These are phyloP conservation scores for Carcina quercana DNA, from an alignment of 2,888 invertebrate species.

Conservation along the genomic window DNA sequence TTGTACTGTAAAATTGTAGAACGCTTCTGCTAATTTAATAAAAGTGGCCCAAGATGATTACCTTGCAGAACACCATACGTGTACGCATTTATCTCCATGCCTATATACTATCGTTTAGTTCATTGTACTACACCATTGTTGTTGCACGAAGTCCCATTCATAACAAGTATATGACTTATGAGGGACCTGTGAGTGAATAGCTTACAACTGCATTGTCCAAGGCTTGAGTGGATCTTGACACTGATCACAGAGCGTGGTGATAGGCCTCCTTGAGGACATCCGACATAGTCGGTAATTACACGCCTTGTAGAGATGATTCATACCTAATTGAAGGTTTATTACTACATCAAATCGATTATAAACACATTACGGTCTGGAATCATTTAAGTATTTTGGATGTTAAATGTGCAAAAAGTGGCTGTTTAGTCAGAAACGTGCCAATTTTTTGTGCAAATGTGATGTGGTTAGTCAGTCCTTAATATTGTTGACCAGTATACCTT, in stretches of 20 bases:
- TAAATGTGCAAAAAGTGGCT: too few species aligned
- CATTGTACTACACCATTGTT: conserved; percentile 25
- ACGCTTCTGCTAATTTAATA: not conserved
- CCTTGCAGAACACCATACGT: too few species aligned
- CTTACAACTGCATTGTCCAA: conserved; percentile 22
- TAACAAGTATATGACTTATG: conserved; percentile 5
- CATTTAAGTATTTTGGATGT: too few species aligned
- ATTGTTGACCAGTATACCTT: too few species aligned
- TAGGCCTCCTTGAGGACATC: conserved; percentile 53
- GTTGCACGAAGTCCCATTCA: conserved; percentile 1
- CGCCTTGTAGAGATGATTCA: conserved; percentile 25
- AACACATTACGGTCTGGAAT: too few species aligned
- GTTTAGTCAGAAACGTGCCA: too few species aligned
- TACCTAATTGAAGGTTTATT: conserved; percentile 23
- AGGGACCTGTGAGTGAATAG: conserved; percentile 17
- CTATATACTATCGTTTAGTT: too few species aligned
- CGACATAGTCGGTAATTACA: conserved; percentile 38
- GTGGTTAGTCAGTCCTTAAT: too few species aligned
- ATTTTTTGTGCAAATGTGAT: too few species aligned
- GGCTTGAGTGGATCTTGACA: conserved; percentile 42
- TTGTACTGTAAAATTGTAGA: not conserved
- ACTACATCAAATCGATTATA: conserved; percentile 14
- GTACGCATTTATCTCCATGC: too few species aligned
- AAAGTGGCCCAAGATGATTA: too few species aligned
- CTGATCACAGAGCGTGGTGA: conserved; percentile 42